Evolutionary conservation across 2,797 vertebrate genomes (phyloP), one percentile per base, ranked within the genome.

Genomic region (Sebastes vulpes): DNA sequence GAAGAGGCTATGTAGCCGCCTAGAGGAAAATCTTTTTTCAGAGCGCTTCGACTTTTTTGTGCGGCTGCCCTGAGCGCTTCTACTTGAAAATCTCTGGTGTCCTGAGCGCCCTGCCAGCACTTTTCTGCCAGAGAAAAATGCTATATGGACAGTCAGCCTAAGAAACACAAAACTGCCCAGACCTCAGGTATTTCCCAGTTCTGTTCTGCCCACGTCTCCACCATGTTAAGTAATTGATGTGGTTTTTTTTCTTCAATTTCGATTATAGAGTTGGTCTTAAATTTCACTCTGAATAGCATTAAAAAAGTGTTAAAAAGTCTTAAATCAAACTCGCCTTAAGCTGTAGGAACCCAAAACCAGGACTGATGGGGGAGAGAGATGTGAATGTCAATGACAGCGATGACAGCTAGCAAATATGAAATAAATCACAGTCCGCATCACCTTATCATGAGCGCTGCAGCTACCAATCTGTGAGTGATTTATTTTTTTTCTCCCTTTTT

Each of bases 361-460:
- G 65, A 48, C 16, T 73, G 64, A 85, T 20, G 56, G 50, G 26
- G 53, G 66, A 76, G 74, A 76, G 29, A 29, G 72, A 71, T 54
- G 61, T 54, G 75, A 63, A 57, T 67, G 84, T 77, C 79, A 61
- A n/a, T 67, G 77, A 50, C 42, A 66, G 56, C 2, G 4, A 52
- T 80, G 85, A 70, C 75, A 76, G 74, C 52, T 6, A 14, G 26
- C 66, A 74, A 72, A 82, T 83, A 63, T 81, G 74, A 77, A 85
- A 82, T 83, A 84, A 85, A 88, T 80, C 64, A 82, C 1, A 48
- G 77, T 85, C 72, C 69, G 0, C 69, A 73, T 86, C 64, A 65
- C 50, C 77, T 76, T 64, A 83, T 82, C 75, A 50, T 14, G 38
- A 75, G 54, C 11, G 8, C 59, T 21, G 56, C 85, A 83, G 85